A percentile compares a stretch with the other conserved stretches of the same genome.
Conservation (phyloP, 2,888 invertebrate genomes). For the Mantis religiosa region DNA sequence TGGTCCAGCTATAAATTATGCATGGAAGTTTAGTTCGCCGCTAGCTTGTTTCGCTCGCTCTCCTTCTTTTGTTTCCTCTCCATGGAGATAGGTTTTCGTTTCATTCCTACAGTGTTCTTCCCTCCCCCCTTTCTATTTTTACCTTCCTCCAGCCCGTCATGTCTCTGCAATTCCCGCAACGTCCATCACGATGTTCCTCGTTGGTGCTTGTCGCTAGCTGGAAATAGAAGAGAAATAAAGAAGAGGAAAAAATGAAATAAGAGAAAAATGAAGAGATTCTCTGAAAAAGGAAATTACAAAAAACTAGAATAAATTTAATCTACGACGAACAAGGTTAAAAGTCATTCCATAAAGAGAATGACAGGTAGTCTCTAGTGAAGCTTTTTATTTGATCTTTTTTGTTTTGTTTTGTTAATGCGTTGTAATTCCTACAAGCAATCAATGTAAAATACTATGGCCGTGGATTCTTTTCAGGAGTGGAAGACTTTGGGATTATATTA, state of each 20-base stretch:
- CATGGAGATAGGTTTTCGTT: background rate
- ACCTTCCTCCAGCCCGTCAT: background rate
- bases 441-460: background rate
- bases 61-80: background rate
- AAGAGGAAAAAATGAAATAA: background rate
- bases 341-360: slow-evolving; percentile 8
- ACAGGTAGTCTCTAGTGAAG: background rate
- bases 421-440: slow-evolving; percentile 4
- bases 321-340: slow-evolving; percentile 9
- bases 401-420: background rate
- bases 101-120: background rate
- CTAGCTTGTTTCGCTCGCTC: background rate
- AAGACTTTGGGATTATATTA: background rate
- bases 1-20: slow-evolving; percentile 28
- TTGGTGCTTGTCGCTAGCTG: background rate
- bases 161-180: background rate
- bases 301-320: slow-evolving; percentile 7
- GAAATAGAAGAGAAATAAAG: background rate
- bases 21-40: slow-evolving; percentile 13
- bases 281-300: slow-evolving; percentile 5
- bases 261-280: background rate
- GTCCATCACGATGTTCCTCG: background rate
- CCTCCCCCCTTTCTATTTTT: background rate
- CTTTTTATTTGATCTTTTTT: background rate
- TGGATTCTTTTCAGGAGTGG: background rate